Evolutionary conservation across 1,140 invertebrate genomes (phyloP), one percentile per base, ranked within the genome.

Genomic region (Drosophila quadrilineata): DNA sequence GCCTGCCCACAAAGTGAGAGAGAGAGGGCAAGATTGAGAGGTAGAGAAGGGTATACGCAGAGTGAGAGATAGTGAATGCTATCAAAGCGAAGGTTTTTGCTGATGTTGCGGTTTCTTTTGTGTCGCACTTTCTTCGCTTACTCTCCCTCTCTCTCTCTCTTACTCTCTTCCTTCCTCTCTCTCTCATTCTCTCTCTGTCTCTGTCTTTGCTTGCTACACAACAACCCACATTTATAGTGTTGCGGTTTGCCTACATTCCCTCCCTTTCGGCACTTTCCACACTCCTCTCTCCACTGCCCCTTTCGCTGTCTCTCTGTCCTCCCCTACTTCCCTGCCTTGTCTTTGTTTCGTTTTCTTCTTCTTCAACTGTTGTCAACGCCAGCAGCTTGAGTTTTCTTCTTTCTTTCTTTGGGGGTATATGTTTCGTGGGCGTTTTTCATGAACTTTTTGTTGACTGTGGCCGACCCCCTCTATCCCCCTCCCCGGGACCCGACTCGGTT

Each of bases 61-160:
- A n/a, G n/a, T n/a, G n/a, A n/a, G n/a, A n/a, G n/a, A n/a, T n/a
- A 28, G 6, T 36, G 17, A 19, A 6, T 28, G 5, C 24, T 45
- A 10, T 26, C 40, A 43, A 41, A 41, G 40, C 10, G n/a, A 6
- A 63, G 49, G 53, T 67, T 46, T 64, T 57, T 85, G 79, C 79
- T 84, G 79, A 84, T 85, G 79, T 79, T 84, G 79, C 79, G 79
- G 79, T 84, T 84, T 79, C 79, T 84, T 84, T 84, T 84, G 77
- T 84, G 73, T 70, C 73, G 58, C 76, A 35, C 35, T 24, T 43
- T 58, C 56, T n/a, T n/a, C n/a, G n/a, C n/a, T n/a, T n/a, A n/a
- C n/a, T n/a, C n/a, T n/a, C n/a, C n/a, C n/a, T n/a, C n/a, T n/a
- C n/a, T n/a, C n/a, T n/a, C n/a, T n/a, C n/a, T n/a, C n/a, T n/a